Evolutionary conservation across 2,797 vertebrate species (phyloP).

Genomic region (Lutjanus argentimaculatus): DNA sequence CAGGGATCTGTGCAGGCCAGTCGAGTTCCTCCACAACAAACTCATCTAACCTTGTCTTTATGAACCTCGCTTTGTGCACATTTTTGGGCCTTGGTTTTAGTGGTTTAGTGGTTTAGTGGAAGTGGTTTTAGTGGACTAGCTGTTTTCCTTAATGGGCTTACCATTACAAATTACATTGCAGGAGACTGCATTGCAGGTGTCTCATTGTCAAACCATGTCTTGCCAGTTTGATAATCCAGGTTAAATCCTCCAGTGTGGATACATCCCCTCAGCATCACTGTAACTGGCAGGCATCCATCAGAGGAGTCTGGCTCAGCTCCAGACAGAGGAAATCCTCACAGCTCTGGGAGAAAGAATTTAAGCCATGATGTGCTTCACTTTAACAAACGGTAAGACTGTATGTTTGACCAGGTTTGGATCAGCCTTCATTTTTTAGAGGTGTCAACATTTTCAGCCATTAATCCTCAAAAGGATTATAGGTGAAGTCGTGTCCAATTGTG

Average conservation of each 20-base stretch:
- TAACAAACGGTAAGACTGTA: background rate
- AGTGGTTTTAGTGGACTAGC: background rate
- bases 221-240: constrained; percentile 34
- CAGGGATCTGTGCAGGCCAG: too few relatives aligned
- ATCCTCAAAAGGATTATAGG: background rate
- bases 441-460: background rate
- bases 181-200: constrained; percentile 13
- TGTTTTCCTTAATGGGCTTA: background rate
- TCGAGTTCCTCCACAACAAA: too few relatives aligned
- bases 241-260: constrained; percentile 20
- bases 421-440: background rate
- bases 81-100: too few relatives aligned
- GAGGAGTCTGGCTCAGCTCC: background rate
- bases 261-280: constrained; percentile 12
- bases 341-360: background rate
- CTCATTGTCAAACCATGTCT: constrained; percentile 21
- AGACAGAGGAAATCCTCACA: background rate
- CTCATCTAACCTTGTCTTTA: too few relatives aligned
- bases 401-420: background rate
- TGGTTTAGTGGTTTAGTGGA: too few relatives aligned
- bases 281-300: constrained; percentile 26
- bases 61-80: too few relatives aligned
- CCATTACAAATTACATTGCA: background rate
- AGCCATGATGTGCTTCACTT: background rate
- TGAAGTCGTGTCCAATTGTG: background rate